phyloP scores from a whole-genome alignment of 2,797 vertebrate genomes.

The Malurus splendens region DNA sequence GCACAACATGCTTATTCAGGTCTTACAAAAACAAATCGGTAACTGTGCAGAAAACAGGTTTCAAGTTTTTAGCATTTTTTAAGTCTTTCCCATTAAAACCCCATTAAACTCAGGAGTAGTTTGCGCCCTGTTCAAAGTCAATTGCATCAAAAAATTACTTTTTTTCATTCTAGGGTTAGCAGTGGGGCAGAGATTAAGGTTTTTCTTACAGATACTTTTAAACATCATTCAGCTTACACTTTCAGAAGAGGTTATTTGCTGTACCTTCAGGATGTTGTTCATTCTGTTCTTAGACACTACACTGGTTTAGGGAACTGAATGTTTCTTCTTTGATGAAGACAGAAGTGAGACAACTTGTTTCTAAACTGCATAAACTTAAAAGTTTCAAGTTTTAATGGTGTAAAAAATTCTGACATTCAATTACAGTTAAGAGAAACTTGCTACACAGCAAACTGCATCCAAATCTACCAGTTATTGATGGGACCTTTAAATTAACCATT shows the following conservation, averaged over 20 bases:
- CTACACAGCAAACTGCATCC: conserved; percentile 60
- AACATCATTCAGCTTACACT: neutral
- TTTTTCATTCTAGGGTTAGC: neutral
- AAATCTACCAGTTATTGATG: conserved; percentile 42
- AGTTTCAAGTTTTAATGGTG: conserved; percentile 66
- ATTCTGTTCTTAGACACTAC: neutral
- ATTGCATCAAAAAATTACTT: neutral
- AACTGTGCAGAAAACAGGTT: conserved; percentile 29
- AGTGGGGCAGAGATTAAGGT: neutral
- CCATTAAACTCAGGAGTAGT: neutral
- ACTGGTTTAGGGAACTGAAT: conserved; percentile 23
- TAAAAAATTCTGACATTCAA: conserved; percentile 63
- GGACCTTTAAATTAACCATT: conserved; percentile 38
- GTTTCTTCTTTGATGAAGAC: conserved; percentile 41
- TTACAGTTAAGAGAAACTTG: conserved; percentile 55
- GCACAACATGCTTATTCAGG: conserved; percentile 8
- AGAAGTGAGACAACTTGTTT: conserved; percentile 54
- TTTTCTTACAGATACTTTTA: neutral
- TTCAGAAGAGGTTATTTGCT: conserved; percentile 1
- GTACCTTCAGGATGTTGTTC: neutral
- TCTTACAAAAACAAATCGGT: conserved; percentile 41
- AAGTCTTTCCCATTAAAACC: conserved; percentile 20
- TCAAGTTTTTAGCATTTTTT: neutral
- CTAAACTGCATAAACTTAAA: conserved; percentile 61
- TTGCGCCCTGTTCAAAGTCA: neutral